Evolutionary conservation across 2,797 vertebrate species (phyloP).

Genomic region (Ctenosaura bakeri): DNA sequence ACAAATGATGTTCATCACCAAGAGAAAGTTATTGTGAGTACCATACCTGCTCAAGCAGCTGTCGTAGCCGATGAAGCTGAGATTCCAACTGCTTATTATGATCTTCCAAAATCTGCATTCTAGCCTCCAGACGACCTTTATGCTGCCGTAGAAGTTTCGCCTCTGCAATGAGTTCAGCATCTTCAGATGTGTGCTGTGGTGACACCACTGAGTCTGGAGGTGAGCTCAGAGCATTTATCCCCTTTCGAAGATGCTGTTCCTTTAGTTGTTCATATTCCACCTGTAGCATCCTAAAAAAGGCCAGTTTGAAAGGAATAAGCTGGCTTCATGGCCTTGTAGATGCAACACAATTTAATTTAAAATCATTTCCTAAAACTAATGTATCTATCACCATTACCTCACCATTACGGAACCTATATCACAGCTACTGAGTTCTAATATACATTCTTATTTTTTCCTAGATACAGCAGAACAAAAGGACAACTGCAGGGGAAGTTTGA

Average conservation of each 20-base stretch:
- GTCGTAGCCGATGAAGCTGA: slow-evolving; percentile 93
- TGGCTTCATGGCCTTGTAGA: background rate
- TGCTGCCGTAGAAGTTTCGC: slow-evolving; percentile 96
- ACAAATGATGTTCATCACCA: background rate
- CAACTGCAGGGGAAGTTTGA: background rate
- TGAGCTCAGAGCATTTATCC: slow-evolving; percentile 76
- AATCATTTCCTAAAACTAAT: background rate
- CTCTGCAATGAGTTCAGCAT: slow-evolving; percentile 95
- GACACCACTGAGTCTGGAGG: slow-evolving; percentile 83
- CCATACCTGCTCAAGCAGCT: slow-evolving; percentile 94
- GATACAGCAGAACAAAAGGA: background rate
- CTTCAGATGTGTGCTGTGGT: slow-evolving; percentile 82
- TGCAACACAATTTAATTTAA: background rate
- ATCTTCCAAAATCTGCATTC: slow-evolving; percentile 98
- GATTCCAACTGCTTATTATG: slow-evolving; percentile 98
- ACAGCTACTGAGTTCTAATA: background rate
- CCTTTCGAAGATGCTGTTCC: slow-evolving; percentile 89
- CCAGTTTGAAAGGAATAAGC: slow-evolving; percentile 24
- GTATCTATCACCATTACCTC: background rate
- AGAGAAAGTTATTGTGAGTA: background rate
- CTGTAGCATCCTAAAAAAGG: slow-evolving; percentile 85
- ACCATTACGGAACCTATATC: background rate
- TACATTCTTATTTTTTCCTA: background rate
- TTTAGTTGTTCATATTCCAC: slow-evolving; percentile 94
- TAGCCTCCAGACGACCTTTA: slow-evolving; percentile 94